These are phyloP conservation scores for Morpho achilles DNA, from an alignment of 2,888 invertebrate species.

Conservation along the genomic window DNA sequence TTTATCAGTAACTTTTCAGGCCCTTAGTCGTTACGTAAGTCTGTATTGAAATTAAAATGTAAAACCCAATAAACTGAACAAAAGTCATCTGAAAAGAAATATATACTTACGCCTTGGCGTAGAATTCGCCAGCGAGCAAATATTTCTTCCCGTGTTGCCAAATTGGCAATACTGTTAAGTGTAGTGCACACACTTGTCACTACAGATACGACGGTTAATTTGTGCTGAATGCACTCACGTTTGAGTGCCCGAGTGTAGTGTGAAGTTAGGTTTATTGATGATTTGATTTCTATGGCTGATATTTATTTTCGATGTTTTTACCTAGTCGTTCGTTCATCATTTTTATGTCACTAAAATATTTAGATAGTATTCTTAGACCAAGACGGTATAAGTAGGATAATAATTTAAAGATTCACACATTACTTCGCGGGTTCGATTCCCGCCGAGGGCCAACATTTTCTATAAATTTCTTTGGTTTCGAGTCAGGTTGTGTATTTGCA, in stretches of 20 bases:
- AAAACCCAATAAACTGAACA: constrained; percentile 3
- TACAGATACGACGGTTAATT: constrained; percentile 37
- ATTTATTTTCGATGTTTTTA: too few species aligned
- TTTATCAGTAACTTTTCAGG: too few species aligned
- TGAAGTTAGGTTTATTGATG: constrained; percentile 4
- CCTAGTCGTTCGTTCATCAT: too few species aligned
- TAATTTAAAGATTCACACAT: too few species aligned
- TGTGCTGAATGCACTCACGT: constrained; percentile 35
- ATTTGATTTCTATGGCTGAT: constrained; percentile 1
- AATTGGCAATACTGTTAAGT: constrained; percentile 67
- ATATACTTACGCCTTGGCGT: constrained; percentile 24
- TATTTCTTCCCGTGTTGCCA: constrained; percentile 46
- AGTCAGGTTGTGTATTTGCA: too few species aligned
- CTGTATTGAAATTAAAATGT: neutral
- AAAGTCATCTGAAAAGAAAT: constrained; percentile 22
- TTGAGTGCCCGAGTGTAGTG: constrained; percentile 2
- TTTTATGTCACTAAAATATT: too few species aligned
- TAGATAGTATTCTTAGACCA: too few species aligned
- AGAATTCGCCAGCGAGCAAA: constrained; percentile 29
- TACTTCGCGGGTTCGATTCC: too few species aligned
- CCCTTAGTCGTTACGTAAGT: neutral
- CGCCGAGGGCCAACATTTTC: too few species aligned
- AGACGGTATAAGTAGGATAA: too few species aligned
- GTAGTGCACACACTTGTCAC: constrained; percentile 44
- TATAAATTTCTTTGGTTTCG: too few species aligned